Evolutionary conservation across 2,888 invertebrate genomes (phyloP).

Genomic region (Sericinus montela): DNA sequence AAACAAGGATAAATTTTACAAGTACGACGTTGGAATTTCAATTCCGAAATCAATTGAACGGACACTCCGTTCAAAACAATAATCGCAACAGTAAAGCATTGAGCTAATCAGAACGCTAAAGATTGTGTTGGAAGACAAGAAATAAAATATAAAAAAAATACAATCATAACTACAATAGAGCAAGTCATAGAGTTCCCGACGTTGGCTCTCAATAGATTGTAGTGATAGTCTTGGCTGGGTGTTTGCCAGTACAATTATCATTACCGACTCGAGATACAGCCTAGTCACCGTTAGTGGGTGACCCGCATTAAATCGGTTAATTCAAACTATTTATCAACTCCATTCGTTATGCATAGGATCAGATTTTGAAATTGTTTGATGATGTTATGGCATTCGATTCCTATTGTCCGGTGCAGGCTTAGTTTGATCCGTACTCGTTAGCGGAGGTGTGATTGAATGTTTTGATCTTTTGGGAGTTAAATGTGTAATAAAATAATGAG

Average conservation of each 20-base stretch:
- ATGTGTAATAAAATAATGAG: constrained; percentile 30
- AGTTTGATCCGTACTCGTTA: constrained; percentile 74
- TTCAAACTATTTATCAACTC: constrained; percentile 78
- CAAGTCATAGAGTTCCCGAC: constrained; percentile 74
- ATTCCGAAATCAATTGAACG: constrained; percentile 48
- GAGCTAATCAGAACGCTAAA: constrained; percentile 76
- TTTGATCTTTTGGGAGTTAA: constrained; percentile 35
- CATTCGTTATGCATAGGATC: constrained; percentile 77
- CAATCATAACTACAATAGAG: constrained; percentile 71
- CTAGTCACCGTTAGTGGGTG: constrained; percentile 74
- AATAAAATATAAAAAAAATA: constrained; percentile 60
- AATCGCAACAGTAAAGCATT: constrained; percentile 71
- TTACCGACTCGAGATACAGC: constrained; percentile 62
- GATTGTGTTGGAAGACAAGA: constrained; percentile 77
- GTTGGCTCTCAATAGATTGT: constrained; percentile 64
- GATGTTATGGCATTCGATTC: constrained; percentile 68
- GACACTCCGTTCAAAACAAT: constrained; percentile 67
- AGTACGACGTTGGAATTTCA: constrained; percentile 17
- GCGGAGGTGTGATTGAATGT: constrained; percentile 64
- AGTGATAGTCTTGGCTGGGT: constrained; percentile 70
- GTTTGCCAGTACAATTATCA: constrained; percentile 80
- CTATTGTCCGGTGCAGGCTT: constrained; percentile 63
- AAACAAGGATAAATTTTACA: constrained; percentile 16
- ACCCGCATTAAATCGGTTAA: constrained; percentile 80
- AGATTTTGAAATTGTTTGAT: constrained; percentile 77